Evolutionary conservation across 2,797 vertebrate genomes (phyloP).

Genomic region (Pangasius macronema): DNA sequence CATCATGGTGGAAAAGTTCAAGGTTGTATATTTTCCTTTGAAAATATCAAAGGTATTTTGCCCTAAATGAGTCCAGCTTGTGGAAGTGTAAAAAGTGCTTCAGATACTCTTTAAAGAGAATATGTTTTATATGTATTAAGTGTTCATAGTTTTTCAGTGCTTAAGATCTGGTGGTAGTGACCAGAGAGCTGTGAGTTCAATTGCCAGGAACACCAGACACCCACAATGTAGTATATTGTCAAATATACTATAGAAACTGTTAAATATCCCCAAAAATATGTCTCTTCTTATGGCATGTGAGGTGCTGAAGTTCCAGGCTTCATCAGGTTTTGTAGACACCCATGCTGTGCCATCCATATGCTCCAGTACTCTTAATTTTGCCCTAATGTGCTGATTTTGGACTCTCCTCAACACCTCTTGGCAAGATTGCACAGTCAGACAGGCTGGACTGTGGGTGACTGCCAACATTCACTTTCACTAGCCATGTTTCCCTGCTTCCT

Average conservation of each 20-base stretch:
- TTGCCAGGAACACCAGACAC: neutral
- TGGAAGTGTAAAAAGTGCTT: neutral
- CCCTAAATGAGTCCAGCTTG: neutral
- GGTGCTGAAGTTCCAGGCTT: constrained; percentile 13
- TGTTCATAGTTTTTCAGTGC: neutral
- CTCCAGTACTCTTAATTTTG: constrained; percentile 22
- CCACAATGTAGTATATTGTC: constrained; percentile 1
- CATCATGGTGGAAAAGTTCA: neutral
- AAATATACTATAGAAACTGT: neutral
- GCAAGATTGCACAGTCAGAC: constrained; percentile 22
- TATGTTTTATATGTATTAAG: neutral
- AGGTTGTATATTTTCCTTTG: neutral
- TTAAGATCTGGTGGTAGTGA: neutral
- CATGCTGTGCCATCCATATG: constrained; percentile 49
- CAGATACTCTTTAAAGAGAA: neutral
- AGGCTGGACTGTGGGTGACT: neutral
- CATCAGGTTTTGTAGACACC: constrained; percentile 39
- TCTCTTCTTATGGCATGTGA: neutral
- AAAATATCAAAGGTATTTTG: neutral
- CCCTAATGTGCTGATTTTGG: constrained; percentile 14
- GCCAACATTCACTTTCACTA: constrained; percentile 16
- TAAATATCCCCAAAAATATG: neutral
- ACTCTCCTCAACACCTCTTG: constrained; percentile 29
- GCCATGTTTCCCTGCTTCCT: neutral
- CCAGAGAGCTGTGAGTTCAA: neutral